Base-by-base conservation (phyloP, 2,888 invertebrate genomes). In the Frankliniella intonsa region DNA sequence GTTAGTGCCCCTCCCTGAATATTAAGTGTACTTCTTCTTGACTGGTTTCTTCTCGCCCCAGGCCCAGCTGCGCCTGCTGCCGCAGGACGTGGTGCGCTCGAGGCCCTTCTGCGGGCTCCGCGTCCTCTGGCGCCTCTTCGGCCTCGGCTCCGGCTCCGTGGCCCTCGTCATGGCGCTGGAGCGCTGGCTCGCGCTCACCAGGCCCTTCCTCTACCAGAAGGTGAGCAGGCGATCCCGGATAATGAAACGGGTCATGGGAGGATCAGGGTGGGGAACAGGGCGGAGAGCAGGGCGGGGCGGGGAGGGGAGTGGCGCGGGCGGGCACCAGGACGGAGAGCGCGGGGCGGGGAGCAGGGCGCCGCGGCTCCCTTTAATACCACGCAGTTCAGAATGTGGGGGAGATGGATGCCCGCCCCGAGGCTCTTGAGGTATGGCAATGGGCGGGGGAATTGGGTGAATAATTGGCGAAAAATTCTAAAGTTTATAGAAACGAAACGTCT, bases 101-200 rank as follows among this genome's bases (percentile, higher is more conserved):
- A 86, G 87, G 69, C 88, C 88, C 86, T 91, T 91, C 87, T 94
- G 94, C 88, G 91, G 90, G 55, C 88, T 91, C 84, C 90, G 94
- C 84, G 94, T 96, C 10, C 89, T 94, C 82, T 92, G 95, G 89
- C 90, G 96, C 83, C 92, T 93, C 85, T 96, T 96, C 88, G 96
- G 96, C 81, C 90, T 96, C 83, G 95, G 95, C 86, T 95, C 95
- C 85, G 96, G 95, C 80, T 94, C 95, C 88, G 95, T 96, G 85
- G 95, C 96, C 38, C 92, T 95, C 86, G 93, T 95, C 83, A 96
- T 96, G 96, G 95, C 96, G 17, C 91, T 93, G 62, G 96, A 96
- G 88, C 90, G 96, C 84, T 96, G 94, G 92, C 90, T 96, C 86
- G 96, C 96, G 38, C 91, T 96, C 85, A 95, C 96, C 17, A 90